These are phyloP conservation scores for Ptilorrhoa leucosticta DNA, from an alignment of 2,113 vertebrate species.

Conservation along the genomic window DNA sequence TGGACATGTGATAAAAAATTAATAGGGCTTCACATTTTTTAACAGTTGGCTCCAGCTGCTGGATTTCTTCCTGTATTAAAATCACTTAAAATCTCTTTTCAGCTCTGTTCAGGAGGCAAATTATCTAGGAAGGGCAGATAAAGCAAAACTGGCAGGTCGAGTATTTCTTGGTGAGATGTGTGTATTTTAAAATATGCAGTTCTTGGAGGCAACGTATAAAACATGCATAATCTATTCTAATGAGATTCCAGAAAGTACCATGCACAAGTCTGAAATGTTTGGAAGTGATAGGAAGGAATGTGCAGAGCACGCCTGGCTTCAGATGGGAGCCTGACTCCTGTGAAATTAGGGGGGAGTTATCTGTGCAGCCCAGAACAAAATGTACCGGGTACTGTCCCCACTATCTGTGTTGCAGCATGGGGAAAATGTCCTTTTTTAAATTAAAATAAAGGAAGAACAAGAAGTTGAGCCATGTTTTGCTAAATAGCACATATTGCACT, in stretches of 20 bases:
- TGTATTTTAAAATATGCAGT: constrained; percentile 37
- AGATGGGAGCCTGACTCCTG: background rate
- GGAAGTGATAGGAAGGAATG: background rate
- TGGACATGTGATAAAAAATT: constrained; percentile 63
- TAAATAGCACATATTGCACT: background rate
- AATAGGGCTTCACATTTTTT: constrained; percentile 45
- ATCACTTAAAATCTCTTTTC: constrained; percentile 41
- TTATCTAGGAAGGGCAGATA: constrained; percentile 24
- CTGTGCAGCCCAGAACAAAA: background rate
- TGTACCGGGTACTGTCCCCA: background rate
- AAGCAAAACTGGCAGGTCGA: constrained; percentile 16
- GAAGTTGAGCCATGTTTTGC: background rate
- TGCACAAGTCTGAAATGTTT: background rate
- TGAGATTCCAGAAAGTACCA: constrained; percentile 7
- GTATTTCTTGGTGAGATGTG: constrained; percentile 9
- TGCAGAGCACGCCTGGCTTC: background rate
- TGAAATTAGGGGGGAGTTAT: background rate
- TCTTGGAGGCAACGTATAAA: constrained; percentile 26
- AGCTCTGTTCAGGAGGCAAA: constrained; percentile 25
- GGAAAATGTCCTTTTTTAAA: background rate
- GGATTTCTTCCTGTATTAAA: constrained; percentile 42
- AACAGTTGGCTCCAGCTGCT: constrained; percentile 31
- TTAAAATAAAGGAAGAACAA: background rate
- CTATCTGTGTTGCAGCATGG: fast-evolving
- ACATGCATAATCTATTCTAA: constrained; percentile 21